A percentile compares a stretch with the other conserved stretches of the same genome.
These are phyloP conservation scores for Gallinago nigripennis DNA, from an alignment of 2,797 vertebrate species.

Conservation along the genomic window DNA sequence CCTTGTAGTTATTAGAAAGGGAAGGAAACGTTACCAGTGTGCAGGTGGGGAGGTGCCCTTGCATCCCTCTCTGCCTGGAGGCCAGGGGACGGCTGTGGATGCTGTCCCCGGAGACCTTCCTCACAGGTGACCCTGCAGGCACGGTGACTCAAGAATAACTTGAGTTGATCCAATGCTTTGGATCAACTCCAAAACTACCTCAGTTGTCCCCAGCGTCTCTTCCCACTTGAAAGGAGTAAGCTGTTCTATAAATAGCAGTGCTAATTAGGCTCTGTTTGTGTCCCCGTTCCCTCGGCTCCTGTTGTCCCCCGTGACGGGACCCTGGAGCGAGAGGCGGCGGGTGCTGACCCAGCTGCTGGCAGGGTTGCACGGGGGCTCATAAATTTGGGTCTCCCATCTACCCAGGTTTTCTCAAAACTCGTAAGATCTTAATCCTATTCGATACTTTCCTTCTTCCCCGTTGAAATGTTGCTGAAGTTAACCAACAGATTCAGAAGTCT, in stretches of 20 bases:
- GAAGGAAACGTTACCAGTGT: neutral
- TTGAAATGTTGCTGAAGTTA: neutral
- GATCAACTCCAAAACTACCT: neutral
- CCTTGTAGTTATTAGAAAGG: neutral
- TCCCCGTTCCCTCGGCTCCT: neutral
- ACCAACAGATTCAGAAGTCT: neutral
- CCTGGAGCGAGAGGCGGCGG: neutral
- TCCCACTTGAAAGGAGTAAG: neutral
- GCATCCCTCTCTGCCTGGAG: neutral
- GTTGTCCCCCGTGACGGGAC: neutral
- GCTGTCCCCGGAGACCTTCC: neutral
- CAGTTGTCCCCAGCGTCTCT: neutral
- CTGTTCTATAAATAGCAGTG: neutral
- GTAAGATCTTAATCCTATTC: neutral
- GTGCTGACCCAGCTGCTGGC: neutral
- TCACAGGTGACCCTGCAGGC: neutral
- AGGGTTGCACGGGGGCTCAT: neutral
- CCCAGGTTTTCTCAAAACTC: neutral
- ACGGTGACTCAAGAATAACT: accelerated
- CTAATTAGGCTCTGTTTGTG: neutral
- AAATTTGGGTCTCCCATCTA: neutral
- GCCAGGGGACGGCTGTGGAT: neutral
- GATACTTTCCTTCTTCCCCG: neutral
- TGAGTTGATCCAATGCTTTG: neutral
- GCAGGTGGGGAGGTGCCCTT: accelerated